These are phyloP conservation scores for Coracopsis vasa DNA, from an alignment of 2,113 vertebrate genomes.

Conservation along the genomic window DNA sequence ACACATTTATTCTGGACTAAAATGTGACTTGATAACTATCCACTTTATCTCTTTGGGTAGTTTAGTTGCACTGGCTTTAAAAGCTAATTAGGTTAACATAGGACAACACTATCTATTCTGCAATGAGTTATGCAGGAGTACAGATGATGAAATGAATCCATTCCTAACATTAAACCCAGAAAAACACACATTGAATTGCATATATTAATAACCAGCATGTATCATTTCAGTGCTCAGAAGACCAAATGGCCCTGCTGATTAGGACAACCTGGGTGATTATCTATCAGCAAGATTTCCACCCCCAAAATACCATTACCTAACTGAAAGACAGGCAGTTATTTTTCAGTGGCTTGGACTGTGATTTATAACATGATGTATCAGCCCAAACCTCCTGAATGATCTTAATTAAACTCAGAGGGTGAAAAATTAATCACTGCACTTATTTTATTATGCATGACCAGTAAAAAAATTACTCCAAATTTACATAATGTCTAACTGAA, in stretches of 20 bases:
- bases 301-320: neutral
- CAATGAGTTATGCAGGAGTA: neutral
- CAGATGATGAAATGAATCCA: neutral
- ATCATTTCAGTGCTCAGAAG: neutral
- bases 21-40: neutral
- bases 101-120: neutral
- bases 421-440: constrained; percentile 44
- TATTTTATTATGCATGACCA: constrained; percentile 48
- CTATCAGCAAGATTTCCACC: constrained; percentile 17
- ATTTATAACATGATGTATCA: neutral
- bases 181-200: neutral
- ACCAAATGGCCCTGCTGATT: neutral
- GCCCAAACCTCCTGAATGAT: constrained; percentile 29
- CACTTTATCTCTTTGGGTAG: neutral
- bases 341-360: neutral
- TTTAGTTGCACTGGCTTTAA: neutral
- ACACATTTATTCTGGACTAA: neutral
- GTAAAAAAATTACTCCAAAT: constrained; percentile 27
- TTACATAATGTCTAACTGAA: constrained; percentile 47
- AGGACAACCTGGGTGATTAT: neutral
- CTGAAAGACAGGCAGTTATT: constrained; percentile 3
- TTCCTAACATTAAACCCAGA: constrained; percentile 32
- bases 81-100: neutral
- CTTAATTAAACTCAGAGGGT: constrained; percentile 62
- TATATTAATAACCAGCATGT: constrained; percentile 14